Percentiles rank a stretch among this genome's conserved stretches.
Conservation (phyloP, 2,888 invertebrate species). For the Orthosia cruda region DNA sequence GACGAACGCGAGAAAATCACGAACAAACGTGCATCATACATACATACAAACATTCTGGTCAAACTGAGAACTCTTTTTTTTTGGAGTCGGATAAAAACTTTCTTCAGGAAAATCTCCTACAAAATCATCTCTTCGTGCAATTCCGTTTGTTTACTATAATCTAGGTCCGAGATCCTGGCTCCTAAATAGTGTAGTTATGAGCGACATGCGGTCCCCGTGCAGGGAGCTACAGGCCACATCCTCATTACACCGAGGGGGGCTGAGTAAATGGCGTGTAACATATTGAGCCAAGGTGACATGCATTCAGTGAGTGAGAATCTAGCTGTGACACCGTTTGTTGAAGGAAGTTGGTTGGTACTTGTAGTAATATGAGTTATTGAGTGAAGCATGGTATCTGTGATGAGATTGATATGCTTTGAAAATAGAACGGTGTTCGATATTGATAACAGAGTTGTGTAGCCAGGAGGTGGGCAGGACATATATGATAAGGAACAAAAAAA, state of each 20-base stretch:
- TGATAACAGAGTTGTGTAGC: too few relatives aligned
- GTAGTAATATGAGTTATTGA: slow-evolving; percentile 3
- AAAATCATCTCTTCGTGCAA: slow-evolving; percentile 37
- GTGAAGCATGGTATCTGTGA: neutral
- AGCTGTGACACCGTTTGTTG: slow-evolving; percentile 38
- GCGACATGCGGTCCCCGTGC: slow-evolving; percentile 72
- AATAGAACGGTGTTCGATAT: neutral
- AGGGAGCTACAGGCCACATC: slow-evolving; percentile 82
- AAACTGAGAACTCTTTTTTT: too few relatives aligned
- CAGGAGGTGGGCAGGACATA: too few relatives aligned
- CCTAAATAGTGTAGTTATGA: slow-evolving; percentile 76
- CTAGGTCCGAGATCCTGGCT: slow-evolving; percentile 67
- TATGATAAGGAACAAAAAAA: too few relatives aligned
- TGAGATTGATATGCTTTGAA: too few relatives aligned
- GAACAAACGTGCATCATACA: too few relatives aligned
- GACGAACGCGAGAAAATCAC: too few relatives aligned
- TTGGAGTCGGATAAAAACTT: too few relatives aligned
- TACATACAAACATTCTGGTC: too few relatives aligned
- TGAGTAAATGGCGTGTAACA: slow-evolving; percentile 85
- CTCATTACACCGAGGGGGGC: slow-evolving; percentile 78
- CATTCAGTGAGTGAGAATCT: slow-evolving; percentile 59
- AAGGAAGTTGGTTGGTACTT: slow-evolving; percentile 26
- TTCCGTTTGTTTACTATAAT: slow-evolving; percentile 63
- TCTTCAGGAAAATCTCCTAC: too few relatives aligned
- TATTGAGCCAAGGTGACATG: slow-evolving; percentile 82